These are phyloP conservation scores for Stictocephala bisonia DNA, from an alignment of 2,888 invertebrate genomes.

Conservation along the genomic window DNA sequence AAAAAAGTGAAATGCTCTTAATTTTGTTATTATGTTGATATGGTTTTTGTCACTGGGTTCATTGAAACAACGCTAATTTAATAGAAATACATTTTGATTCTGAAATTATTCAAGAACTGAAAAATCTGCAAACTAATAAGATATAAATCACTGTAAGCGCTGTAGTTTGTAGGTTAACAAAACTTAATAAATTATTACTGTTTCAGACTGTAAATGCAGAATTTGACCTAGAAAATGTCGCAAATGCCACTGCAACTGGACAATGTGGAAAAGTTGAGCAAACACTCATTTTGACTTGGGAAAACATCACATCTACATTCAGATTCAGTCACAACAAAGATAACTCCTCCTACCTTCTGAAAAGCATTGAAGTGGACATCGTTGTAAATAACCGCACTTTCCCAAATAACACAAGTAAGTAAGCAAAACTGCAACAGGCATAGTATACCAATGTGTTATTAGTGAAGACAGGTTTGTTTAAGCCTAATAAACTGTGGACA, in stretches of 20 bases:
- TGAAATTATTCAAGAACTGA: too few species aligned
- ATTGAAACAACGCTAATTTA: too few species aligned
- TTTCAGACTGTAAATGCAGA: constrained; percentile 33
- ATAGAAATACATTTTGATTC: too few species aligned
- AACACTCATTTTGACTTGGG: neutral
- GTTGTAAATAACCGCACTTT: neutral
- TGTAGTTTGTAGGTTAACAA: too few species aligned
- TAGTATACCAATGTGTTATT: neutral
- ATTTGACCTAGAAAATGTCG: constrained; percentile 4
- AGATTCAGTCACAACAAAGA: neutral
- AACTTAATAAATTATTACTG: constrained; percentile 34
- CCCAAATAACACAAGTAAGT: constrained; percentile 7
- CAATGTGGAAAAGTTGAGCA: neutral
- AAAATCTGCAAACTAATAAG: too few species aligned
- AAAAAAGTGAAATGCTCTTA: too few species aligned
- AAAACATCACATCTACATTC: neutral
- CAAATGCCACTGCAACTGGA: neutral
- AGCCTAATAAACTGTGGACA: too few species aligned
- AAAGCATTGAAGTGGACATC: constrained; percentile 5
- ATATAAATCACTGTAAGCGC: too few species aligned
- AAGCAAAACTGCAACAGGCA: neutral
- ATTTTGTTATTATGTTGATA: too few species aligned
- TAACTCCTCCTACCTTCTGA: neutral
- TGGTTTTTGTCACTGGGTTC: too few species aligned
- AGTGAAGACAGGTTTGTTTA: too few species aligned